These are phyloP conservation scores for Thymelicus acteon DNA, from an alignment of 2,888 invertebrate genomes.

Conservation along the genomic window DNA sequence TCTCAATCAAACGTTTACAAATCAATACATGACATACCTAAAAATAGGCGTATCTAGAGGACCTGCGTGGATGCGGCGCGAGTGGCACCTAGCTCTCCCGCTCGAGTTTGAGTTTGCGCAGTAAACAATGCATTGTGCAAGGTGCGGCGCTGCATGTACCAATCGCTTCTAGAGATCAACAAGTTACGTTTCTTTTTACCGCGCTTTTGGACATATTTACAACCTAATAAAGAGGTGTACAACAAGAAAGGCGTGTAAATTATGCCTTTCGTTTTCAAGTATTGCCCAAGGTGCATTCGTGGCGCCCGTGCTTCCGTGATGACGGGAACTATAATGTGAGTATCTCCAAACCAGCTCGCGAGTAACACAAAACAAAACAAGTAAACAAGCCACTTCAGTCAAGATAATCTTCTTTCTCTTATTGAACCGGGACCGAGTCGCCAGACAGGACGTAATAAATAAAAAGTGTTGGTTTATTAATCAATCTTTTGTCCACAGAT, in stretches of 20 bases:
- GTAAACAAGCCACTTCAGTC: too few relatives aligned
- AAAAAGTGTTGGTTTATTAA: background rate
- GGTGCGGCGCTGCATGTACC: constrained; percentile 4
- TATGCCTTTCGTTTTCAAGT: constrained; percentile 19
- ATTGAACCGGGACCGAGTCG: too few relatives aligned
- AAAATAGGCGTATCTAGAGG: constrained; percentile 6
- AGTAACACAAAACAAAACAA: background rate
- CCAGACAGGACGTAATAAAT: too few relatives aligned
- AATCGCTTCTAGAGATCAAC: constrained; percentile 13
- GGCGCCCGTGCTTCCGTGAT: constrained; percentile 2
- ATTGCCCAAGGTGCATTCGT: constrained; percentile 14
- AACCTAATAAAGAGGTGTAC: background rate
- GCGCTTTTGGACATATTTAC: constrained; percentile 6
- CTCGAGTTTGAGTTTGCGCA: constrained; percentile 28
- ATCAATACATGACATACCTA: constrained; percentile 16
- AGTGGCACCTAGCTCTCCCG: background rate
- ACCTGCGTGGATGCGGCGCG: constrained; percentile 6
- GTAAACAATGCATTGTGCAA: constrained; percentile 20
- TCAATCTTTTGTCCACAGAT: constrained; percentile 9
- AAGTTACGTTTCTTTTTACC: constrained; percentile 15
- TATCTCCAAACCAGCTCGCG: background rate
- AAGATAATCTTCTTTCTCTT: too few relatives aligned
- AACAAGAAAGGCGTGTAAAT: constrained; percentile 5
- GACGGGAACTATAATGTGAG: constrained; percentile 15
- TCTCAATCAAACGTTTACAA: constrained; percentile 1